A percentile compares a stretch with the other conserved stretches of the same genome.
These are phyloP conservation scores for Yponomeuta cagnagella DNA, from an alignment of 2,888 invertebrate genomes.

Conservation along the genomic window DNA sequence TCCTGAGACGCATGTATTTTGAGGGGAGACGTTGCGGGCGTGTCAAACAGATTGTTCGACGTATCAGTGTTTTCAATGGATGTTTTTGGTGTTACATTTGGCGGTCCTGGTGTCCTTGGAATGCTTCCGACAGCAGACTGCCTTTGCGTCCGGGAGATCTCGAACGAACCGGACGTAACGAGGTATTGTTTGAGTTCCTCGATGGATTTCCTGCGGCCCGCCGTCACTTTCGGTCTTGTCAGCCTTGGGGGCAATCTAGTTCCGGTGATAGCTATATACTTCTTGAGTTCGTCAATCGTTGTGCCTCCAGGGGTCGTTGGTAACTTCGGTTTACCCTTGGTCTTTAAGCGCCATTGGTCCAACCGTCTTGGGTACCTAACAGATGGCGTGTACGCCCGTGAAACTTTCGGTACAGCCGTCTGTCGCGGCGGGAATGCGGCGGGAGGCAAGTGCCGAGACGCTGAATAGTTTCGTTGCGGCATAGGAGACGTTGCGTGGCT, in stretches of 20 bases:
- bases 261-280: not conserved
- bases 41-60: not conserved
- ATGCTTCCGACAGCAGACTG: not conserved
- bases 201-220: not conserved
- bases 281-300: not conserved
- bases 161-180: not conserved
- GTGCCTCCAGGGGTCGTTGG: not conserved
- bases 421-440: not conserved
- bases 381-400: not conserved
- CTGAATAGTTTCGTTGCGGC: not conserved
- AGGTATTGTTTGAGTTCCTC: not conserved
- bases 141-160: not conserved
- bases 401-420: not conserved
- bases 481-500: not conserved
- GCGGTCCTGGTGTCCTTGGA: not conserved
- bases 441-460: not conserved
- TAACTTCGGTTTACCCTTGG: not conserved
- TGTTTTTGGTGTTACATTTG: not conserved
- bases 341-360: not conserved
- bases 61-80: not conserved
- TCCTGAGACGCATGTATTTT: not conserved
- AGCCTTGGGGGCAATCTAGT: not conserved
- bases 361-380: not conserved
- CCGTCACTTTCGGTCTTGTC: not conserved
- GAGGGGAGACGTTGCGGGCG: not conserved